A percentile compares a stretch with the other conserved stretches of the same genome.
Evolutionary conservation across 2,113 vertebrate genomes (phyloP).

Genomic region (Choloepus hoffmanni): DNA sequence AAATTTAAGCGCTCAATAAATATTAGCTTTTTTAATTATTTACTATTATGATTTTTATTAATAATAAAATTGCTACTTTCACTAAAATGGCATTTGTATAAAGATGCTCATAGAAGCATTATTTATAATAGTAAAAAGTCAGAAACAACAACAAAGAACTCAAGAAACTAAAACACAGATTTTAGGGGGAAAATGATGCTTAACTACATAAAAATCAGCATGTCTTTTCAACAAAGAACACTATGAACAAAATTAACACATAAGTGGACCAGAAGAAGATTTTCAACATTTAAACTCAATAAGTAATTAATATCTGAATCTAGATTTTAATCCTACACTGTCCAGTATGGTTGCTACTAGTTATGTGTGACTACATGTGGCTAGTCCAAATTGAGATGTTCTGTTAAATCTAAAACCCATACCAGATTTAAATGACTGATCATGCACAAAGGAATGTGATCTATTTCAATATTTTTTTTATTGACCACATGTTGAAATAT

Average conservation of each 20-base stretch:
- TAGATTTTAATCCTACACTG: neutral
- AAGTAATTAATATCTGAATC: neutral
- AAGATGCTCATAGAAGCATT: neutral
- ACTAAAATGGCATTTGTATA: neutral
- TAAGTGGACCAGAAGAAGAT: neutral
- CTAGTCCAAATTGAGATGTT: neutral
- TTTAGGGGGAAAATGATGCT: neutral
- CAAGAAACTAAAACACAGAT: neutral
- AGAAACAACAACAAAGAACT: neutral
- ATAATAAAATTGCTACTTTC: neutral
- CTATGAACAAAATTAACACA: neutral
- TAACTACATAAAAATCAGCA: neutral
- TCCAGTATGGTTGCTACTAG: neutral
- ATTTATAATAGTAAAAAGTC: conserved; percentile 24
- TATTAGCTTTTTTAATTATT: neutral
- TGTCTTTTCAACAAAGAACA: neutral
- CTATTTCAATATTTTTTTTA: neutral
- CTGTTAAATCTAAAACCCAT: neutral
- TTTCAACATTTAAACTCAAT: neutral
- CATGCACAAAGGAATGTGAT: neutral
- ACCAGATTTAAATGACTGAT: neutral
- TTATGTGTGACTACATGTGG: too few relatives aligned
- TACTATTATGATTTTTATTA: neutral
- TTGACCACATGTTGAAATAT: neutral
- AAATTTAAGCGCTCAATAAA: neutral